These are phyloP conservation scores for Puma concolor DNA, from an alignment of 2,113 vertebrate species.

Conservation along the genomic window DNA sequence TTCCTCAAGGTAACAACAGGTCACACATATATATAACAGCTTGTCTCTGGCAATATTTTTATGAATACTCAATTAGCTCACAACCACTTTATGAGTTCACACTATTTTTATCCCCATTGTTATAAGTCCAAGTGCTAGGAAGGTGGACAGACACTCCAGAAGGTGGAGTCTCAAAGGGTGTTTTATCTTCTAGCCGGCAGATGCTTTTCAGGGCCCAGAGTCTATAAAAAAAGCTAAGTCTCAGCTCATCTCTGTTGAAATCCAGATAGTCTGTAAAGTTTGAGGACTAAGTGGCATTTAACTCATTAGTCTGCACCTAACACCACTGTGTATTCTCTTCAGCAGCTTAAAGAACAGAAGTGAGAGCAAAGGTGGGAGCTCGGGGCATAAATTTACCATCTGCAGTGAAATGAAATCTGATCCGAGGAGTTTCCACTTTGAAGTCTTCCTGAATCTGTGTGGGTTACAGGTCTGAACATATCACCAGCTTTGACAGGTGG, in stretches of 20 bases:
- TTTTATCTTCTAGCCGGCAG: background rate
- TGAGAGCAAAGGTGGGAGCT: constrained; percentile 81
- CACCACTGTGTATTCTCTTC: constrained; percentile 53
- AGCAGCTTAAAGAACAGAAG: constrained; percentile 74
- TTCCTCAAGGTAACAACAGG: background rate
- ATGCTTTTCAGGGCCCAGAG: background rate
- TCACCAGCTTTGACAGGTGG: constrained; percentile 73
- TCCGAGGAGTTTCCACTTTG: constrained; percentile 84
- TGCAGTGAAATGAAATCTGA: constrained; percentile 84
- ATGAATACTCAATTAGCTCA: background rate
- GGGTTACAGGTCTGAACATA: constrained; percentile 82
- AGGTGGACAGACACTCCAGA: background rate
- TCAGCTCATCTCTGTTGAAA: constrained; percentile 24
- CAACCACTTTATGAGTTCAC: no score
- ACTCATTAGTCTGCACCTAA: constrained; percentile 70
- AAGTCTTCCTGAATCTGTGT: constrained; percentile 84
- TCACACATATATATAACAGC: background rate
- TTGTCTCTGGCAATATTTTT: background rate
- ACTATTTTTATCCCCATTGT: background rate
- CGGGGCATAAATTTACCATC: constrained; percentile 83
- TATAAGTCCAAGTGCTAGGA: background rate
- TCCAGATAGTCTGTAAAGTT: constrained; percentile 45
- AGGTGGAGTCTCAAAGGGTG: background rate
- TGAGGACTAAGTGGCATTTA: constrained; percentile 61
- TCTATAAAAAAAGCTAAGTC: background rate